Percentiles rank a stretch among this genome's conserved stretches.
These are phyloP conservation scores for Megalops atlanticus DNA, from an alignment of 2,113 vertebrate genomes.

Conservation along the genomic window DNA sequence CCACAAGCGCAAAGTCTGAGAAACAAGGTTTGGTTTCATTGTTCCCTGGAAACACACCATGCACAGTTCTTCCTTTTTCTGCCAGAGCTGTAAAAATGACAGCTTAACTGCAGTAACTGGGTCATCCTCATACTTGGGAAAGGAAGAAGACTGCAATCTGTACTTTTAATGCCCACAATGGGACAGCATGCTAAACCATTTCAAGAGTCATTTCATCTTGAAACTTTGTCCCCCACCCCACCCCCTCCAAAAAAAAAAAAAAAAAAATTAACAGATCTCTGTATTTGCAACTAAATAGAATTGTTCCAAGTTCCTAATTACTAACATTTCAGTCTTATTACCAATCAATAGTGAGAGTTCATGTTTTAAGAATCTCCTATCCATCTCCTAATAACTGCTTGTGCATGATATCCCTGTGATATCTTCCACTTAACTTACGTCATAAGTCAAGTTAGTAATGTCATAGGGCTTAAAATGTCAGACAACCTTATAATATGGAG, in stretches of 20 bases:
- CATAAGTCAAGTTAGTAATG: too few relatives aligned
- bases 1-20: neutral
- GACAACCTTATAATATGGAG: too few relatives aligned
- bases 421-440: too few relatives aligned
- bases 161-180: conserved; percentile 7
- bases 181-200: neutral
- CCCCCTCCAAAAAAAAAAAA: neutral
- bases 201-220: neutral
- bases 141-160: conserved; percentile 1
- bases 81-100: conserved; percentile 27
- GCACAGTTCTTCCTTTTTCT: neutral
- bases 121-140: neutral
- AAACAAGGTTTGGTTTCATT: neutral
- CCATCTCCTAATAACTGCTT: too few relatives aligned
- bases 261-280: neutral
- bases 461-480: too few relatives aligned
- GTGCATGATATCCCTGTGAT: too few relatives aligned
- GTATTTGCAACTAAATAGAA: too few relatives aligned
- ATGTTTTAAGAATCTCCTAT: too few relatives aligned
- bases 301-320: too few relatives aligned
- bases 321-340: too few relatives aligned
- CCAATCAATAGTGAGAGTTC: too few relatives aligned
- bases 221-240: neutral
- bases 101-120: conserved; percentile 21
- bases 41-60: neutral